These are phyloP conservation scores for Eupithecia tripunctaria DNA, from an alignment of 2,888 invertebrate species.

Conservation along the genomic window DNA sequence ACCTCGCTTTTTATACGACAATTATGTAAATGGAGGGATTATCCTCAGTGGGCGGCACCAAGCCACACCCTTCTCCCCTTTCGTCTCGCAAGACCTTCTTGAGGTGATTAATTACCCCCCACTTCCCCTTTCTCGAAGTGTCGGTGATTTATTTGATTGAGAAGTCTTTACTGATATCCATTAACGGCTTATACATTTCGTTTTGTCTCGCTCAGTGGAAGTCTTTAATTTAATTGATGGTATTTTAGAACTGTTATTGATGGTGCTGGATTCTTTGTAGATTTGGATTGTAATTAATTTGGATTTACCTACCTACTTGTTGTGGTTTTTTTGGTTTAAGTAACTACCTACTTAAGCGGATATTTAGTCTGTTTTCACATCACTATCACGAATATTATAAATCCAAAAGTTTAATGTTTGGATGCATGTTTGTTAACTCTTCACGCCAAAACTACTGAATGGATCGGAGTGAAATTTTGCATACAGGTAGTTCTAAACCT, in stretches of 20 bases:
- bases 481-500: too few relatives aligned
- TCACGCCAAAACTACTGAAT: too few relatives aligned
- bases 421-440: too few relatives aligned
- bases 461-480: too few relatives aligned
- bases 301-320: background rate
- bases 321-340: background rate
- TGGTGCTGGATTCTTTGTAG: conserved; percentile 24
- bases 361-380: background rate
- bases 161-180: conserved; percentile 69
- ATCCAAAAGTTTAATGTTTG: too few relatives aligned
- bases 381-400: too few relatives aligned
- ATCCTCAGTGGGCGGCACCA: conserved; percentile 78
- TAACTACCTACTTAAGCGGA: background rate
- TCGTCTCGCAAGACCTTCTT: conserved; percentile 70
- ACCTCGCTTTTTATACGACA: conserved; percentile 83
- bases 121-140: conserved; percentile 50
- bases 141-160: conserved; percentile 77
- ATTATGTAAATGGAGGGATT: conserved; percentile 85
- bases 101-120: conserved; percentile 76
- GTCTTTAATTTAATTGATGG: conserved; percentile 45
- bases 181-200: conserved; percentile 63
- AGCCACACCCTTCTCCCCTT: conserved; percentile 76
- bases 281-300: conserved; percentile 21
- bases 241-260: conserved; percentile 39
- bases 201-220: conserved; percentile 52